phyloP scores from a whole-genome alignment of 2,113 vertebrate species.

The Petroica traversi region DNA sequence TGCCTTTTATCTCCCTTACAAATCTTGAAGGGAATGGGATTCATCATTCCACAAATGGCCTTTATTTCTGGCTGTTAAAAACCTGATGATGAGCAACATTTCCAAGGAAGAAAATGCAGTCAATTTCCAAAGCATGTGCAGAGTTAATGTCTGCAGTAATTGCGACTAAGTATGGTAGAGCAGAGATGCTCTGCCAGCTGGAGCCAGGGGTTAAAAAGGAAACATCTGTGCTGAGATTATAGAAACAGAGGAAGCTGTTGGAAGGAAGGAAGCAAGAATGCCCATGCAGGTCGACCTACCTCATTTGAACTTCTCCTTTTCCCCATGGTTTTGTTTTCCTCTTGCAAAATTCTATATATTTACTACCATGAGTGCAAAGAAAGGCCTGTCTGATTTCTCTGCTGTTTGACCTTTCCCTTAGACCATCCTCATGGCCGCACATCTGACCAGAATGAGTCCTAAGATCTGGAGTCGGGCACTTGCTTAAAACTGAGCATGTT shows the following conservation, averaged over 20 bases:
- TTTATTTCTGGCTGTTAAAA: slow-evolving; percentile 71
- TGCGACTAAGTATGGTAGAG: slow-evolving; percentile 57
- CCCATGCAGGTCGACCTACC: slow-evolving; percentile 32
- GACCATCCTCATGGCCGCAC: neutral
- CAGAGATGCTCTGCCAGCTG: slow-evolving; percentile 60
- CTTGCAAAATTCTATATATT: neutral
- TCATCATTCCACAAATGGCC: slow-evolving; percentile 64
- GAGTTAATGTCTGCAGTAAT: slow-evolving; percentile 52
- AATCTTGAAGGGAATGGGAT: slow-evolving; percentile 62
- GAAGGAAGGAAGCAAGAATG: slow-evolving; percentile 66
- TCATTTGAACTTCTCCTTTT: slow-evolving; percentile 30
- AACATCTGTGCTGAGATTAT: slow-evolving; percentile 75
- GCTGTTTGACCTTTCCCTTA: neutral
- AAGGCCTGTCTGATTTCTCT: neutral
- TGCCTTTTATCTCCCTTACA: slow-evolving; percentile 59
- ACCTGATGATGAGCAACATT: slow-evolving; percentile 66
- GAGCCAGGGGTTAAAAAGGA: slow-evolving; percentile 71
- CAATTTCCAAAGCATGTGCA: slow-evolving; percentile 50
- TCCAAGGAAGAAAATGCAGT: slow-evolving; percentile 56
- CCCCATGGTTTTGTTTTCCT: neutral
- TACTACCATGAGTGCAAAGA: neutral
- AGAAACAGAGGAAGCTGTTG: slow-evolving; percentile 72
- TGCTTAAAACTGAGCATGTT: neutral
- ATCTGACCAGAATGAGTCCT: neutral
- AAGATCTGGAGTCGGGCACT: neutral